These are phyloP conservation scores for Apamea anceps DNA, from an alignment of 2,888 invertebrate species.

Conservation along the genomic window DNA sequence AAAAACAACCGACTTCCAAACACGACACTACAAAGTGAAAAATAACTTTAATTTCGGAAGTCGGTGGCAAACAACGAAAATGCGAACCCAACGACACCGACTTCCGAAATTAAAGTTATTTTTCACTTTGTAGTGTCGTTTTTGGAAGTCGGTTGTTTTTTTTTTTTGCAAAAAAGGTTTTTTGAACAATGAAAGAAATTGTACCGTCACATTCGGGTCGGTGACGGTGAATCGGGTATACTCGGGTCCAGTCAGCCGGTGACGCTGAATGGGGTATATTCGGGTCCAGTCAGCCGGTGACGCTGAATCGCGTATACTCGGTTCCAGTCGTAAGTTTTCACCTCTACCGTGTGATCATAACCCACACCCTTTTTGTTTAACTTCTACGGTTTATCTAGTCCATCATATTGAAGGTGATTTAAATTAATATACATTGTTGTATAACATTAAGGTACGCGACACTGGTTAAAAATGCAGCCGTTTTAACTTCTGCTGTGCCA, in stretches of 20 bases:
- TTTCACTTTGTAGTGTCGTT: no score
- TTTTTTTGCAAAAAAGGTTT: no score
- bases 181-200: background rate
- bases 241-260: background rate
- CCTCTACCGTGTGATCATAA: background rate
- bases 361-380: background rate
- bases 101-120: no score
- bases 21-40: no score
- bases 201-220: background rate
- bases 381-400: background rate
- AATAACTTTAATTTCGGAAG: no score
- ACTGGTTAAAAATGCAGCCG: background rate
- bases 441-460: background rate
- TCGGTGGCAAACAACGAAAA: no score
- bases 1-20: no score
- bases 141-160: no score
- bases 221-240: background rate
- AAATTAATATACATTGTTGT: conserved; percentile 4
- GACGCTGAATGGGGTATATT: background rate
- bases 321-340: background rate
- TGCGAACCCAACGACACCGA: no score
- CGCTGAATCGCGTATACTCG: background rate
- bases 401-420: background rate
- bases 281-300: background rate
- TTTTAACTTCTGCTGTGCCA: background rate